Conservation (phyloP, 2,797 vertebrate genomes). For the Catamblyrhynchus diadema region DNA sequence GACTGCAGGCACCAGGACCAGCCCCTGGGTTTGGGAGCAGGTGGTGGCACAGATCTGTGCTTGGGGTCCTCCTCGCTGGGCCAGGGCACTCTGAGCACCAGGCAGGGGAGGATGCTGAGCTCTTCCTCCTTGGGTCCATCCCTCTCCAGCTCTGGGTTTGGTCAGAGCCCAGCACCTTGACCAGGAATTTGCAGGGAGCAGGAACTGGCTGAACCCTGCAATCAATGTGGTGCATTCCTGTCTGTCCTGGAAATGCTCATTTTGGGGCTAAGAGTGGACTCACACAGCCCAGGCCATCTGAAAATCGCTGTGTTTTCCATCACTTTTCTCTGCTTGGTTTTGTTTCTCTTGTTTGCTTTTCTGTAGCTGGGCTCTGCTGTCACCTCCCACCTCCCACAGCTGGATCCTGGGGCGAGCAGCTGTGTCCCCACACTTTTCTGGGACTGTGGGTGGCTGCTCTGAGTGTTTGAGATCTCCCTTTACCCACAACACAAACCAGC, state of each 20-base stretch:
- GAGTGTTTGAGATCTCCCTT: not conserved
- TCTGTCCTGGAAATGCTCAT: not conserved
- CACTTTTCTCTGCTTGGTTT: not conserved
- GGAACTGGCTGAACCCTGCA: rapidly evolving
- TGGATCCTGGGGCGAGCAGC: not conserved
- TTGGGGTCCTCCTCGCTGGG: not conserved
- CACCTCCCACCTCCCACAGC: not conserved
- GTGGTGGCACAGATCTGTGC: rapidly evolving
- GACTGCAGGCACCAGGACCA: rapidly evolving
- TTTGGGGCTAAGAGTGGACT: not conserved
- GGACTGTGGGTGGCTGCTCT: not conserved
- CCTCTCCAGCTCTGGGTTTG: not conserved
- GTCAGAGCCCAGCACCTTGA: rapidly evolving
- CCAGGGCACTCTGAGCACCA: not conserved
- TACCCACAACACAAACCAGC: not conserved
- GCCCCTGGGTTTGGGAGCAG: not conserved
- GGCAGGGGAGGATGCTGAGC: not conserved
- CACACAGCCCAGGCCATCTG: no score
- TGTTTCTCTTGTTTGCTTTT: not conserved
- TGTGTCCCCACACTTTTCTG: not conserved
- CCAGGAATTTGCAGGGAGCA: not conserved
- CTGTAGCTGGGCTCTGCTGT: not conserved
- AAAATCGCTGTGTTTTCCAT: rapidly evolving
- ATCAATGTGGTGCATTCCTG: rapidly evolving
- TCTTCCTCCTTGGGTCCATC: rapidly evolving